These are phyloP conservation scores for Drosophila albomicans DNA, from an alignment of 1,140 invertebrate species.

Conservation along the genomic window DNA sequence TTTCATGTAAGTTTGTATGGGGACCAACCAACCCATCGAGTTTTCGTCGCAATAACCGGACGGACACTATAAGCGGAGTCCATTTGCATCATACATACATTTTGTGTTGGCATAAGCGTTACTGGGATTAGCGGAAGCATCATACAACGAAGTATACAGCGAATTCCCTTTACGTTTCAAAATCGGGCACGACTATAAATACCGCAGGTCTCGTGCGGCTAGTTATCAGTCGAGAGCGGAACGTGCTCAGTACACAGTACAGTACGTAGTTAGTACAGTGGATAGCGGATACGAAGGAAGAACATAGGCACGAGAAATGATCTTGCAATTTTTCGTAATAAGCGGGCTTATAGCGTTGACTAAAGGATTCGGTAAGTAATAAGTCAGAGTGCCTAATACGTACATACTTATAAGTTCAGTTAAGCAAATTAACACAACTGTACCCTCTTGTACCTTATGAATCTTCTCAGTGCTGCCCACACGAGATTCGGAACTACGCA, in stretches of 20 bases:
- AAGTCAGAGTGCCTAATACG: neutral
- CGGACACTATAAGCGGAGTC: too few species aligned
- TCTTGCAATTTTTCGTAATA: conserved; percentile 46
- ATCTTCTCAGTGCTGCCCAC: conserved; percentile 30
- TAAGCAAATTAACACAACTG: conserved; percentile 39
- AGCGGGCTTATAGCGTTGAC: conserved; percentile 43
- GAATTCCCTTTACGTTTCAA: conserved; percentile 40
- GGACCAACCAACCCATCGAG: too few species aligned
- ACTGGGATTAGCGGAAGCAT: too few species aligned
- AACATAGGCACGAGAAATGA: conserved; percentile 37
- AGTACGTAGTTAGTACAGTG: neutral
- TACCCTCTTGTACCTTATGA: conserved; percentile 8
- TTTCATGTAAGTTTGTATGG: too few species aligned
- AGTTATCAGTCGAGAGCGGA: conserved; percentile 59
- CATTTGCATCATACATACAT: too few species aligned
- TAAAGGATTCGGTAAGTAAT: conserved; percentile 41
- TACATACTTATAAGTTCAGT: neutral
- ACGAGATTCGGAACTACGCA: conserved; percentile 60
- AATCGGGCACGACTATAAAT: conserved; percentile 64
- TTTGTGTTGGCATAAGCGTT: too few species aligned
- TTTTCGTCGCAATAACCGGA: too few species aligned
- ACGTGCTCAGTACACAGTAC: conserved; percentile 57
- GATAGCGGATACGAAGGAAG: neutral
- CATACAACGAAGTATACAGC: too few species aligned
- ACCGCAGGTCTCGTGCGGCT: conserved; percentile 64